Evolutionary conservation across 2,888 invertebrate genomes (phyloP).

Genomic region (Chrysodeixis includens): DNA sequence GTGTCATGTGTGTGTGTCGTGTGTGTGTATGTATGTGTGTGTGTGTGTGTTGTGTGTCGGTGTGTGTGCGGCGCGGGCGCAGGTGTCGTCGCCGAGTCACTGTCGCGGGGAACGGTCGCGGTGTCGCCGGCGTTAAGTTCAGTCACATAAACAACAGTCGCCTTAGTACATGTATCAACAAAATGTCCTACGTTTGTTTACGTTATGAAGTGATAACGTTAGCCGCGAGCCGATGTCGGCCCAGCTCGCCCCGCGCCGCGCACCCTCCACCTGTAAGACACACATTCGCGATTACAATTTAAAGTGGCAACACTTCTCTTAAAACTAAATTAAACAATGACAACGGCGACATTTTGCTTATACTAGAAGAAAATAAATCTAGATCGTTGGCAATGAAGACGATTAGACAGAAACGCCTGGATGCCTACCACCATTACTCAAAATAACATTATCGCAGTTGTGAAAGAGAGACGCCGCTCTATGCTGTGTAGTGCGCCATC

Average conservation of each 20-base stretch:
- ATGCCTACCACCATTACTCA: no score
- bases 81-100: conserved; percentile 66
- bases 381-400: no score
- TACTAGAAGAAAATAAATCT: no score
- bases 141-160: conserved; percentile 84
- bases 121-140: conserved; percentile 70
- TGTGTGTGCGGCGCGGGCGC: conserved; percentile 72
- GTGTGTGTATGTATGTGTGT: conserved; percentile 60
- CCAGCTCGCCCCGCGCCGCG: conserved; percentile 73
- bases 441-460: no score
- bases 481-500: no score
- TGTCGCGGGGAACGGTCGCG: conserved; percentile 61
- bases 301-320: conserved; percentile 20
- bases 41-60: conserved; percentile 46
- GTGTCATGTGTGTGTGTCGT: conserved; percentile 55
- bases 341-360: no score
- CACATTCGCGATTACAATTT: conserved; percentile 44
- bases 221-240: conserved; percentile 64
- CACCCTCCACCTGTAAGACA: conserved; percentile 73
- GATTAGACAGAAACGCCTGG: no score
- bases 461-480: no score
- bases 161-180: conserved; percentile 87
- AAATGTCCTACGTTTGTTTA: conserved; percentile 84
- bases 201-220: conserved; percentile 67
- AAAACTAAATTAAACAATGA: no score